Base-by-base conservation (phyloP, 2,797 vertebrate species). In the Bufotes viridis region DNA sequence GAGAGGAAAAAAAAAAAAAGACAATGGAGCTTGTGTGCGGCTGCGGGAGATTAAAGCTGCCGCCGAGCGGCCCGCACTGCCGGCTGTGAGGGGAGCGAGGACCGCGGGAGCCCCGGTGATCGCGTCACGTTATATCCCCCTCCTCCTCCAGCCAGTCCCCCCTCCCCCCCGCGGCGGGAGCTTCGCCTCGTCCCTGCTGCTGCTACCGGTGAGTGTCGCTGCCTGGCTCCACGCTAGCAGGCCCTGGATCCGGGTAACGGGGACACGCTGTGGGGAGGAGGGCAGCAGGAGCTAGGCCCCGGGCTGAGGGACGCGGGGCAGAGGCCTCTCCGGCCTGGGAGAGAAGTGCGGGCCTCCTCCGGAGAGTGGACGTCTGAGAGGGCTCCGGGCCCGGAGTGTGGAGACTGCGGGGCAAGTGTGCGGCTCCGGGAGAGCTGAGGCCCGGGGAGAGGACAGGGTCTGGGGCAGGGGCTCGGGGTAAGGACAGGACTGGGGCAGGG, bases 11-110 rank as follows among this genome's bases (percentile, higher is more conserved):
- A 72, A 61, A 72, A 61, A 74, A 76, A 65, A 82, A 93, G 94
- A 95, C 95, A 95, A 95, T 95, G 95, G 94, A 94, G 92, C 93
- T 93, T 94, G 93, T 95, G 94, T n/a, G n/a, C n/a, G n/a, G n/a
- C n/a, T n/a, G n/a, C n/a, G n/a, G n/a, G n/a, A n/a, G n/a, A n/a
- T n/a, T 90, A 85, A 89, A 65, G 90, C 91, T 87, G 89, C 92
- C 91, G 92, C 92, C 91, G 91, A 91, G 93, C 90, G 91, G 90
- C 89, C 92, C 92, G 91, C 92, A 92, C 92, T 92, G 92, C 93
- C 90, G 91, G 92, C 91, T 92, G 92, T 95, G 94, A 95, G 82
- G 70, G 72, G 55, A 84, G 58, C 49, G 51, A 78, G 75, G 20
- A 26, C 57, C 17, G 76, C 78, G 70, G 87, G 92, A 91, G 91